These are phyloP conservation scores for Urosaurus nigricauda DNA, from an alignment of 2,797 vertebrate genomes.

Conservation along the genomic window DNA sequence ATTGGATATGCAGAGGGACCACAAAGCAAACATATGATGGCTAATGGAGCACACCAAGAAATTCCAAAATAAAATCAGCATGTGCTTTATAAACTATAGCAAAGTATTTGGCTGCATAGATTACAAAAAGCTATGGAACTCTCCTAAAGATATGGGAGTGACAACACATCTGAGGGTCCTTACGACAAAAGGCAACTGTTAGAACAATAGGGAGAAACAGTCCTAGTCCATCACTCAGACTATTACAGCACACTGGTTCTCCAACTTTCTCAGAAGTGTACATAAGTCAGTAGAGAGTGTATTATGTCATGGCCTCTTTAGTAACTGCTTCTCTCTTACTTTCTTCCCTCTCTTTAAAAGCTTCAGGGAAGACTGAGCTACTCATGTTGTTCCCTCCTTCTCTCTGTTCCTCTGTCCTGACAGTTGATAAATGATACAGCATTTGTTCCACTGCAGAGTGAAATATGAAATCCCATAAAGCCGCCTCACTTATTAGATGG, in stretches of 20 bases:
- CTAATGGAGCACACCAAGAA: too few species aligned
- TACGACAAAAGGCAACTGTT: too few species aligned
- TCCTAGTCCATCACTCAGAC: too few species aligned
- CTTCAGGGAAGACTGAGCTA: conserved; percentile 29
- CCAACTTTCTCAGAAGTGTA: background rate
- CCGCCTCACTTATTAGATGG: conserved; percentile 73
- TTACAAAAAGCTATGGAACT: too few species aligned
- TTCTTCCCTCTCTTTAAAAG: conserved; percentile 36
- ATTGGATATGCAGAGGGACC: background rate
- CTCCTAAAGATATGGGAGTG: too few species aligned
- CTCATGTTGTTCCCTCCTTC: conserved; percentile 35
- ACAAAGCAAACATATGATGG: too few species aligned
- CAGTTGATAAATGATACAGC: conserved; percentile 62
- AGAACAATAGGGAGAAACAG: too few species aligned
- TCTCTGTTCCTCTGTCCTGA: conserved; percentile 38
- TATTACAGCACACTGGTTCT: too few species aligned
- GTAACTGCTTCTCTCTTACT: conserved; percentile 19
- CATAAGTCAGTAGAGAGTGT: background rate
- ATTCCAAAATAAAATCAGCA: too few species aligned
- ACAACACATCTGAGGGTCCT: background rate
- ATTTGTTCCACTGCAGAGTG: conserved; percentile 66
- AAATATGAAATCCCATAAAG: conserved; percentile 75
- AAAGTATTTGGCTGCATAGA: too few species aligned
- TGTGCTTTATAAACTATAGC: too few species aligned
- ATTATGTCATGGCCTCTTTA: conserved; percentile 22